Evolutionary conservation across 2,113 vertebrate species (phyloP).

Genomic region (Podarcis raffonei): DNA sequence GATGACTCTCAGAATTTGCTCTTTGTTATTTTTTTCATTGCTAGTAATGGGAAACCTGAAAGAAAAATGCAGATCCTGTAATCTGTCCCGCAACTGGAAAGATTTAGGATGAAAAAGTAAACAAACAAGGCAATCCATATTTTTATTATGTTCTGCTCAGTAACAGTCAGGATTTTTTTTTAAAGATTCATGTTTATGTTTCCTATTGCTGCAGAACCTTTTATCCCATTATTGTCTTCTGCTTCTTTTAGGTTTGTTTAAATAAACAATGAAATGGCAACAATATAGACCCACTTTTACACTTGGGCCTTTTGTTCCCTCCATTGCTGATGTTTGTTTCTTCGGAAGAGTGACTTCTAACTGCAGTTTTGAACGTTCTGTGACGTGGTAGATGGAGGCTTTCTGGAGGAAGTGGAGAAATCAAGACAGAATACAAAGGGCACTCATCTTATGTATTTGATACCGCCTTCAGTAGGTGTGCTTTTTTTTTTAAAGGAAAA

Average conservation of each 20-base stretch:
- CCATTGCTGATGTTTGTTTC: conserved; percentile 9
- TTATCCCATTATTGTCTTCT: neutral
- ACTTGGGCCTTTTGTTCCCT: neutral
- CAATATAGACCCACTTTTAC: neutral
- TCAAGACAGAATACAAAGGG: conserved; percentile 11
- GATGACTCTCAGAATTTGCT: neutral
- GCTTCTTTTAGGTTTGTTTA: conserved; percentile 42
- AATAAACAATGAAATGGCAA: neutral
- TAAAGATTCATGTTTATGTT: conserved; percentile 12
- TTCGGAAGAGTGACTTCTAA: conserved; percentile 8
- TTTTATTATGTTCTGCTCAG: conserved; percentile 34
- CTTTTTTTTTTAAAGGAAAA: neutral
- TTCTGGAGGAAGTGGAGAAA: neutral
- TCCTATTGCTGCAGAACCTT: conserved; percentile 9
- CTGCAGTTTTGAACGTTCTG: neutral
- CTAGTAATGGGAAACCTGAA: neutral
- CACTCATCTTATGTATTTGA: conserved; percentile 33
- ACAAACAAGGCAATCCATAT: neutral
- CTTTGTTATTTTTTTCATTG: conserved; percentile 43
- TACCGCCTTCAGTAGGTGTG: neutral
- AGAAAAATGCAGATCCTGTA: neutral
- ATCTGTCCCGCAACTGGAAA: neutral
- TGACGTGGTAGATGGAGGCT: neutral
- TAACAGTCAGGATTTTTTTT: conserved; percentile 7
- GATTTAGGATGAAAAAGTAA: neutral